Base-by-base conservation (phyloP, 2,113 vertebrate genomes). In the Xenotilapia caudafasciata region DNA sequence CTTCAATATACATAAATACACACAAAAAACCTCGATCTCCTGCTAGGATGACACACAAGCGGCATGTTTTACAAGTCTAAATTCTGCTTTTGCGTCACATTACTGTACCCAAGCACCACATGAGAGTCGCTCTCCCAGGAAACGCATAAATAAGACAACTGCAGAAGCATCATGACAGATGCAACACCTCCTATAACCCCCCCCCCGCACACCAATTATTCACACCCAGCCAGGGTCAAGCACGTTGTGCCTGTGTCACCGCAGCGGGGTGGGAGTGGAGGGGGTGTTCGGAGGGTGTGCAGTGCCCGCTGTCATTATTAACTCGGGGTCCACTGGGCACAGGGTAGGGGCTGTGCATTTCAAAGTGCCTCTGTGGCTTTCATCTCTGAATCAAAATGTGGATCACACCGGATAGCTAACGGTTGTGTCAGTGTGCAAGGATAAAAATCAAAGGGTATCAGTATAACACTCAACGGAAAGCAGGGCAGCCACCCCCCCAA, bases 351-450 rank as follows among this genome's bases (percentile, higher is more conserved):
- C 92, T 60, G 94, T 89, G 93, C 92, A 94, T 96, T 95, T 95
- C 95, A 97, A 96, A 96, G 95, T 86, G 80, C 84, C 92, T 86
- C 81, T 0, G 83, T 81, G 90, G 93, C 95, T 97, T 96, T 96
- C 95, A 96, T 96, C 95, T 95, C 85, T 35, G 92, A 94, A 96
- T 94, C 95, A 95, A 94, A 95, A 95, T 89, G 92, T 91, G 94
- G 94, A 95, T 95, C 91, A 93, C 90, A 93, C 94, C 86, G 90
- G 94, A 94, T 90, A 70, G 92, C 93, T 89, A 91, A 94, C 90
- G 92, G 91, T 93, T 86, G 90, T 95, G 94, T 95, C 95, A 93
- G 95, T 81, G 79, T 90, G 90, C 83, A 80, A 86, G 90, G 84
- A 89, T 87, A 80, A 86, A 94, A 96, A 96, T 96, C 96, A 96